A percentile compares a stretch with the other conserved stretches of the same genome.
Evolutionary conservation across 1,140 invertebrate species (phyloP).

Genomic region (Papilio helenus): DNA sequence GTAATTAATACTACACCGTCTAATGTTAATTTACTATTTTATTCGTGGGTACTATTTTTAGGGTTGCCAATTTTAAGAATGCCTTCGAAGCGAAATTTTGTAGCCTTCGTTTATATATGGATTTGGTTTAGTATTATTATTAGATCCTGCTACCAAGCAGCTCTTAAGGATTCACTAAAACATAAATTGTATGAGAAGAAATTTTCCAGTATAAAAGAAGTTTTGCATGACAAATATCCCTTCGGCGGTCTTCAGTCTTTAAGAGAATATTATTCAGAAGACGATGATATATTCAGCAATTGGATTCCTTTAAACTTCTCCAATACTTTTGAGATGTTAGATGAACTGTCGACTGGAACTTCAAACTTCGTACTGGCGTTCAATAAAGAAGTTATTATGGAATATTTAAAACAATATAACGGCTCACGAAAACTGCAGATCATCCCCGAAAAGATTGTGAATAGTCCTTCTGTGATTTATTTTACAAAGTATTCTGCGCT

Average conservation of each 20-base stretch:
- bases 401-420: slow-evolving; percentile 50
- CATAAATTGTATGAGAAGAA: slow-evolving; percentile 46
- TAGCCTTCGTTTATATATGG: slow-evolving; percentile 55
- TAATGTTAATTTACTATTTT: slow-evolving; percentile 59
- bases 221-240: slow-evolving; percentile 45
- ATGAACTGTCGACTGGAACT: slow-evolving; percentile 51
- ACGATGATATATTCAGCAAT: slow-evolving; percentile 52
- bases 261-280: slow-evolving; percentile 57
- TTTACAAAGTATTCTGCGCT: slow-evolving; percentile 61
- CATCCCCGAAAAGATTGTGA: slow-evolving; percentile 61
- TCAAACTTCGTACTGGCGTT: slow-evolving; percentile 61
- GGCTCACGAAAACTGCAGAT: slow-evolving; percentile 57
- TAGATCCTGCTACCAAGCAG: slow-evolving; percentile 59
- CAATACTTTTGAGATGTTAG: slow-evolving; percentile 44
- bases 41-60: slow-evolving; percentile 62
- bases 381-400: slow-evolving; percentile 58
- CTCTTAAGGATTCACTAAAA: slow-evolving; percentile 58
- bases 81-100: slow-evolving; percentile 49
- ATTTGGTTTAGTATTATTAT: slow-evolving; percentile 65
- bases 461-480: slow-evolving; percentile 65
- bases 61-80: slow-evolving; percentile 55
- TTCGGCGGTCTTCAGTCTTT: slow-evolving; percentile 57
- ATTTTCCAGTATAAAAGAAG: slow-evolving; percentile 50
- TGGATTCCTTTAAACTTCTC: slow-evolving; percentile 51
- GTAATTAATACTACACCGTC: slow-evolving; percentile 49